Evolutionary conservation across 2,888 invertebrate species (phyloP), one percentile per base, ranked within the genome.

Genomic region (Apodemia hepburni): DNA sequence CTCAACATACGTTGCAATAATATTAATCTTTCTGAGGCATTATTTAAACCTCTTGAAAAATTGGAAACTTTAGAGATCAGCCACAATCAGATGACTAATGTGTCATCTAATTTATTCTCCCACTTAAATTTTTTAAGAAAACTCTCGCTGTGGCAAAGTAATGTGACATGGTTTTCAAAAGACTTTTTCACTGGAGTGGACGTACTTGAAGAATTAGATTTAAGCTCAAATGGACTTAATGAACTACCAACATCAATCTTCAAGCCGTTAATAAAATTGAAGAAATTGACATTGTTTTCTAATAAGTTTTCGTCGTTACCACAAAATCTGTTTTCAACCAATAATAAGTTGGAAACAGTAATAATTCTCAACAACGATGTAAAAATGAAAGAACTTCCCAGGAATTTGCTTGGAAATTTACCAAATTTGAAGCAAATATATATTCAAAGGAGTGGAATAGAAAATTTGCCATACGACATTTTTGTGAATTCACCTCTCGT

Each of bases 91-190:
- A 84, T 97, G 73, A 89, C 90, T 58, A 83, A 90, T 71, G 85
- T 96, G 73, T 92, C 93, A 45, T 85, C 91, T 2, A 93, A 92
- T 64, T 82, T 94, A 62, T 96, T 96, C 77, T 86, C 92, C 45
- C 93, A 93, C 77, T 87, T 94, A 70, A 88, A 85, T 61, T 92
- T 93, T 70, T 79, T 96, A 65, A 82, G 85, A 62, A 89, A 93
- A 59, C 82, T 97, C 61, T 94, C 95, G 71, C 78, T 96, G 42
- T 95, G 95, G 93, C 92, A 93, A 71, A 97, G 96, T 76, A 92
- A 93, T 70, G 84, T 97, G 63, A 92, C 87, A 29, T 93, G 93
- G 80, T 87, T 96, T 49, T 91, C 93, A 17, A 87, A 93, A 66
- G 90, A 93, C 64, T 90, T 93, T 66, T 95, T 96, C 74, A 92